phyloP scores from a whole-genome alignment of 2,113 vertebrate species.

The Tylochromis polylepis region DNA sequence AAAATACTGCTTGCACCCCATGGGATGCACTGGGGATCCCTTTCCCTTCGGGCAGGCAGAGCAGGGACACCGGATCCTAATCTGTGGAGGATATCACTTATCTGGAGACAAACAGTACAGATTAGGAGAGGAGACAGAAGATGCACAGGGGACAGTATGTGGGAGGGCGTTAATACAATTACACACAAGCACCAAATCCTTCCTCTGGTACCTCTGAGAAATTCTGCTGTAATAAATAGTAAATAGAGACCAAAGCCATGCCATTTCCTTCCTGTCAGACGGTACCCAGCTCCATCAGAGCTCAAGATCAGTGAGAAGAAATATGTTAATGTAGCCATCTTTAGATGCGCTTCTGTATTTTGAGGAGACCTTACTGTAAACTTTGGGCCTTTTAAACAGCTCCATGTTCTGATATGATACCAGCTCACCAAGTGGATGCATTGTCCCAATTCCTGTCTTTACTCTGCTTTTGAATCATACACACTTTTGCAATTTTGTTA shows the following conservation, averaged over 20 bases:
- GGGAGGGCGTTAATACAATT: constrained; percentile 77
- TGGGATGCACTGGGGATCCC: constrained; percentile 48
- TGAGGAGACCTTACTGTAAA: not conserved
- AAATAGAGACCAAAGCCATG: constrained; percentile 57
- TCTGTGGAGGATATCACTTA: constrained; percentile 72
- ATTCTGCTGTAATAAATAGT: constrained; percentile 56
- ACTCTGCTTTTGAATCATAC: not conserved
- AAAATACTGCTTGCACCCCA: constrained; percentile 61
- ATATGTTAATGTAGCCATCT: not conserved
- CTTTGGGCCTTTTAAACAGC: not conserved
- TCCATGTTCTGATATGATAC: not conserved
- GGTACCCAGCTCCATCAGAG: constrained; percentile 6
- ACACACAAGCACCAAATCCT: constrained; percentile 69
- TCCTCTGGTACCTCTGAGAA: constrained; percentile 55
- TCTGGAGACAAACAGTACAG: constrained; percentile 75
- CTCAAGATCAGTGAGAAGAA: not conserved
- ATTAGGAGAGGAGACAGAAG: constrained; percentile 77
- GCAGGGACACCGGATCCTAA: constrained; percentile 64
- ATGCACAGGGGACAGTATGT: constrained; percentile 69
- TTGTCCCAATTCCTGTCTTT: not conserved
- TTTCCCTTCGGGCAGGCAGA: constrained; percentile 48
- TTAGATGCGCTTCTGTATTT: not conserved
- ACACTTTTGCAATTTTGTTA: not conserved
- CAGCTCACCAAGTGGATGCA: not conserved
- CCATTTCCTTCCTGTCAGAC: constrained; percentile 54